phyloP scores from a whole-genome alignment of 1,140 invertebrate species.

The Diorhabda sublineata region DNA sequence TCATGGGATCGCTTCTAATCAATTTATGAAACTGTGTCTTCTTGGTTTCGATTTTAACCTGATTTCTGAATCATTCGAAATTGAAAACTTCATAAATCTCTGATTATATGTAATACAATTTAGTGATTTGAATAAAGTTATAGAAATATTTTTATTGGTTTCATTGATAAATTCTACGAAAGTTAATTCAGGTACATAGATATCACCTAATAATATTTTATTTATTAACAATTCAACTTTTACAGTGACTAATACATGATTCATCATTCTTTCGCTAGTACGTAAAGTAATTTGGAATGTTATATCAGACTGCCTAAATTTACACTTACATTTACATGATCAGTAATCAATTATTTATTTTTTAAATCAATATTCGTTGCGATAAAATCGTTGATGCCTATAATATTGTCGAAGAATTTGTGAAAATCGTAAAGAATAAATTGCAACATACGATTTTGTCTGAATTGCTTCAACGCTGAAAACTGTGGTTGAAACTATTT shows the following conservation, averaged over 20 bases:
- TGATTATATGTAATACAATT: neutral
- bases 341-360: neutral
- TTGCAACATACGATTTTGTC: neutral
- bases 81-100: neutral
- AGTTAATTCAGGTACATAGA: neutral
- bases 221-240: neutral
- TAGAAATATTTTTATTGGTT: neutral
- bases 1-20: no score
- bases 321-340: neutral
- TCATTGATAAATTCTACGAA: neutral
- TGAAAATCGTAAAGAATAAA: conserved; percentile 10
- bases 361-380: conserved; percentile 1
- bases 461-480: neutral
- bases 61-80: neutral
- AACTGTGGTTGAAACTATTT: neutral
- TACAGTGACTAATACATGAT: conserved; percentile 1
- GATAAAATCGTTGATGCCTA: neutral
- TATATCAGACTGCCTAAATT: neutral
- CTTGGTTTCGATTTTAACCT: conserved; percentile 24
- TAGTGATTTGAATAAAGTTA: neutral
- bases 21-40: neutral
- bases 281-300: neutral
- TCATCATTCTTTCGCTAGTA: neutral
- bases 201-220: neutral
- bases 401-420: conserved; percentile 1